phyloP scores from a whole-genome alignment of 2,797 vertebrate species.

The Bradypus variegatus region DNA sequence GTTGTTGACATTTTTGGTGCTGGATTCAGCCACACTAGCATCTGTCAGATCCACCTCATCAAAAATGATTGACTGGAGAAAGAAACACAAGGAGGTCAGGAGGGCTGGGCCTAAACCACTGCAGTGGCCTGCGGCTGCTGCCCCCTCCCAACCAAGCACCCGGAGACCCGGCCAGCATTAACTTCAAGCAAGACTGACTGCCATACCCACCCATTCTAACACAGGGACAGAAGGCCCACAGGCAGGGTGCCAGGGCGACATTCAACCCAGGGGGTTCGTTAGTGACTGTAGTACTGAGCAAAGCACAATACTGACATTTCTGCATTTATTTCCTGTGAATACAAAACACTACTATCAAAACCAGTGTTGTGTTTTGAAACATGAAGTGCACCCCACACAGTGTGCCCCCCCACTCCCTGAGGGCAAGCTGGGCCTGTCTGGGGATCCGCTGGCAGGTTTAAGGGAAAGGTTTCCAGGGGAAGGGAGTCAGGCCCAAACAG shows the following conservation, averaged over 20 bases:
- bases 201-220: background rate
- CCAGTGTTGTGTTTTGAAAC: background rate
- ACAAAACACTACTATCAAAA: background rate
- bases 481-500: background rate
- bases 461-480: background rate
- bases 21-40: conserved; percentile 95
- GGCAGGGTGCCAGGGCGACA: background rate
- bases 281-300: background rate
- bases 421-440: background rate
- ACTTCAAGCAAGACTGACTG: too few species aligned
- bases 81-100: conserved; percentile 19
- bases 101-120: background rate
- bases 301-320: background rate
- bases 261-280: background rate
- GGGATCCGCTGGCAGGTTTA: background rate
- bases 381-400: background rate
- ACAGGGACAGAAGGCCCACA: background rate
- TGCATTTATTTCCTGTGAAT: background rate
- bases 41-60: conserved; percentile 97
- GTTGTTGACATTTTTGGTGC: conserved; percentile 98
- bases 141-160: background rate
- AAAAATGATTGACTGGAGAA: conserved; percentile 93
- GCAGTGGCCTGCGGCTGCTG: background rate
- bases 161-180: background rate
- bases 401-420: too few species aligned